Base-by-base conservation (phyloP, 2,888 invertebrate species). In the Pollenia labialis region DNA sequence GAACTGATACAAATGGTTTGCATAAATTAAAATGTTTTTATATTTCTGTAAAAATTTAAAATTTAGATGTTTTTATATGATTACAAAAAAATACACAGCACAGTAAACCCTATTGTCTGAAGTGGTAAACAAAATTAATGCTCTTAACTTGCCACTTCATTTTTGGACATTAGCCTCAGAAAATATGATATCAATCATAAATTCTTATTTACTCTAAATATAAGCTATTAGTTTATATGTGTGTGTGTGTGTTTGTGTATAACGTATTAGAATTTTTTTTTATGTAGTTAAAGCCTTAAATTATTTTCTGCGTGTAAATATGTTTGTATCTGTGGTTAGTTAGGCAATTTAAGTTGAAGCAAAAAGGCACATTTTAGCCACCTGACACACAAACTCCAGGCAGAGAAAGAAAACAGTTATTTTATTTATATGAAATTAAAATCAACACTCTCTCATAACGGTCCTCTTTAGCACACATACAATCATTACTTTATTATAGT, bases 141-240 rank as follows among this genome's bases (percentile, higher is more conserved):
- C 16, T 46, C 42, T 77, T 40, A 77, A 66, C 52, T 66, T 56
- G 46, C 23, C 54, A 66, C 76, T 77, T 77, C 23, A 56, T 77
- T 66, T 32, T 66, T 56, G 12, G 23, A 52, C 23, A 66, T 76
- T 46, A 54, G 50, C 18, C 23, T 74, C 48, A 60, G 10, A 74
- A 76, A 66, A 46, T 56, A 66, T 32, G 56, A 66, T 66, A 66
- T 44, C 18, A 46, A 52, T 68, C 46, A 77, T 68, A 68, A 58
- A 50, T 62, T 56, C 56, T 46, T 56, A 56, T 72, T 72, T 72
- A 32, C 32, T 32, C 32, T 32, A 6, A 32, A 32, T 32, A 32
- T 32, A 32, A 58, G 12, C 32, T 32, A 44, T 54, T 23, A 3
- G 18, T 54, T n/a, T n/a, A n/a, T n/a, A n/a, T n/a, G n/a, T n/a